A percentile compares a stretch with the other conserved stretches of the same genome.
phyloP scores from a whole-genome alignment of 2,113 vertebrate species.

The Platysternon megacephalum region DNA sequence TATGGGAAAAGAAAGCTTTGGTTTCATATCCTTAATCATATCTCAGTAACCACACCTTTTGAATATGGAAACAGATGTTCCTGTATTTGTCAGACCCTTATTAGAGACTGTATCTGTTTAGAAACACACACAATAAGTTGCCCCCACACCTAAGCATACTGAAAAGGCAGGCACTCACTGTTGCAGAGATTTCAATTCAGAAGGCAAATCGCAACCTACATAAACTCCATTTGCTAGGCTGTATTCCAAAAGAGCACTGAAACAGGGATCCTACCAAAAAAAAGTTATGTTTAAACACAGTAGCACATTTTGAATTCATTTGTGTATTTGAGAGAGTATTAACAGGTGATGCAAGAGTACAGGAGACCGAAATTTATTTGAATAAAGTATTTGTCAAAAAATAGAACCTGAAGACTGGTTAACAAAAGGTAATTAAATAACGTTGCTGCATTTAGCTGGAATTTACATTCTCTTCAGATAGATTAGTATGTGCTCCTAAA shows the following conservation, averaged over 20 bases:
- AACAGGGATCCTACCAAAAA: constrained; percentile 87
- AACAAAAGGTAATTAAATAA: background rate
- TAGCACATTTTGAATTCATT: background rate
- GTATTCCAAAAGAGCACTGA: constrained; percentile 88
- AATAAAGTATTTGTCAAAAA: background rate
- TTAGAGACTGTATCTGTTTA: background rate
- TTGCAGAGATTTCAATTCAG: constrained; percentile 67
- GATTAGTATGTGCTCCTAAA: background rate
- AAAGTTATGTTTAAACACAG: background rate
- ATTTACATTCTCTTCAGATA: background rate
- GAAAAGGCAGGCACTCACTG: constrained; percentile 60
- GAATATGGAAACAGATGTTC: background rate
- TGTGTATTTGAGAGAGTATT: background rate
- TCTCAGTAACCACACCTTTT: background rate
- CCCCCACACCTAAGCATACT: background rate
- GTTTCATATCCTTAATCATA: background rate
- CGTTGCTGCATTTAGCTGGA: background rate
- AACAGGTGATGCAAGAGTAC: background rate
- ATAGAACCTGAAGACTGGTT: background rate
- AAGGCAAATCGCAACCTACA: constrained; percentile 89
- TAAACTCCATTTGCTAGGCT: constrained; percentile 85
- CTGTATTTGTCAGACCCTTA: background rate
- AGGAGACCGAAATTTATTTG: background rate
- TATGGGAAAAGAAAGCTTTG: background rate
- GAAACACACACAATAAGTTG: background rate